Evolutionary conservation across 2,113 vertebrate species (phyloP), one percentile per base, ranked within the genome.

Genomic region (Propithecus coquereli): DNA sequence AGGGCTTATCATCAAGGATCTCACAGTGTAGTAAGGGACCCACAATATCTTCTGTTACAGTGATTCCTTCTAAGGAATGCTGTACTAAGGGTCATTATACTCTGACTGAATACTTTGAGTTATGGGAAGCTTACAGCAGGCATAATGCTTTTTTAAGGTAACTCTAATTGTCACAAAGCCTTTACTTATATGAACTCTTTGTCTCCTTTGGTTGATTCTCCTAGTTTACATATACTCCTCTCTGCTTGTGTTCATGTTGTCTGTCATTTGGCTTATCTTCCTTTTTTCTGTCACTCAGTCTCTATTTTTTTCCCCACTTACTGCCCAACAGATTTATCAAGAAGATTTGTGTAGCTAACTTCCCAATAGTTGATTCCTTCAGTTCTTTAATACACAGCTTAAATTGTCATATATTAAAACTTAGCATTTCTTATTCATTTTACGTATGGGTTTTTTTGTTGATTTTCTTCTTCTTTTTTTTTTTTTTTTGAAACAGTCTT

Each of bases 391-490:
- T 66, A 50, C 1, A 66, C 22, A 85, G 43, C 34, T 93, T 94
- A 96, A 92, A 74, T 87, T 90, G 52, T 10, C 95, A 1, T 65
- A 40, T 50, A 45, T 65, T 82, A 23, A 92, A 86, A 94, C 17
- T 96, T 92, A 90, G 16, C 1, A 77, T 79, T 92, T 30, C n/a
- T 92, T 95, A 90, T 22, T 57, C 54, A 57, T 87, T 91, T 90
- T 91, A 85, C 20, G 45, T 89, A 70, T 54, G 52, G 5, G 18
- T 54, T 54, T 54, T 18, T 54, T 5, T 54, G 52, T 54, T 18
- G 17, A 18, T 54, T 54, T 54, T 52, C 16, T 54, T 54, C 17
- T 52, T 6, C 17, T 54, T 50, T 50, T 50, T 50, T 17, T 52
- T 43, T 20, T 57, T 7, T 57, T 57, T 57, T 57, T 57, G 8